These are phyloP conservation scores for Microchrysa polita DNA, from an alignment of 2,888 invertebrate species.

Conservation along the genomic window DNA sequence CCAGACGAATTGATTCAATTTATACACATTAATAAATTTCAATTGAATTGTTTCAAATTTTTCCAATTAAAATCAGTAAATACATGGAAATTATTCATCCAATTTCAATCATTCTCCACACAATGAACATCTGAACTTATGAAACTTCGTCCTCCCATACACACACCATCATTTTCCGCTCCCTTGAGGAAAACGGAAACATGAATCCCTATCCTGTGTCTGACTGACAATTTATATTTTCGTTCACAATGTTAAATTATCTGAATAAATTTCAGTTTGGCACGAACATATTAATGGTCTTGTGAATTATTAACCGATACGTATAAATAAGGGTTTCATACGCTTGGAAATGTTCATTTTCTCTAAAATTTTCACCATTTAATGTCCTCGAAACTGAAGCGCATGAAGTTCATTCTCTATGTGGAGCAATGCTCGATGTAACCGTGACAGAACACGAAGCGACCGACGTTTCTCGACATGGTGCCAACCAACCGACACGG, in stretches of 20 bases:
- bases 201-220: conserved; percentile 12
- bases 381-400: background rate
- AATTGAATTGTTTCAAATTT: background rate
- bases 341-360: background rate
- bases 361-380: background rate
- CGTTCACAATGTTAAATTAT: conserved; percentile 37
- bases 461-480: background rate
- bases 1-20: no score
- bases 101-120: background rate
- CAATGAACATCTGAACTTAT: conserved; percentile 10
- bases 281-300: conserved; percentile 32
- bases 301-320: conserved; percentile 42
- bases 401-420: background rate
- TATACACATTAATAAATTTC: no score
- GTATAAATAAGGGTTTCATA: conserved; percentile 28
- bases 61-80: background rate
- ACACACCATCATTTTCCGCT: conserved; percentile 17
- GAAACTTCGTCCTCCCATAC: background rate
- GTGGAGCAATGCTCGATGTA: no score
- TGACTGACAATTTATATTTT: conserved; percentile 40
- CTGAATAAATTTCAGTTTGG: conserved; percentile 35
- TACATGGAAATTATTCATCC: background rate
- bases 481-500: background rate
- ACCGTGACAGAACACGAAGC: no score
- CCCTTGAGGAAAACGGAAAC: conserved; percentile 4